Base-by-base conservation (phyloP, 2,113 vertebrate genomes). In the Montifringilla adamsi region DNA sequence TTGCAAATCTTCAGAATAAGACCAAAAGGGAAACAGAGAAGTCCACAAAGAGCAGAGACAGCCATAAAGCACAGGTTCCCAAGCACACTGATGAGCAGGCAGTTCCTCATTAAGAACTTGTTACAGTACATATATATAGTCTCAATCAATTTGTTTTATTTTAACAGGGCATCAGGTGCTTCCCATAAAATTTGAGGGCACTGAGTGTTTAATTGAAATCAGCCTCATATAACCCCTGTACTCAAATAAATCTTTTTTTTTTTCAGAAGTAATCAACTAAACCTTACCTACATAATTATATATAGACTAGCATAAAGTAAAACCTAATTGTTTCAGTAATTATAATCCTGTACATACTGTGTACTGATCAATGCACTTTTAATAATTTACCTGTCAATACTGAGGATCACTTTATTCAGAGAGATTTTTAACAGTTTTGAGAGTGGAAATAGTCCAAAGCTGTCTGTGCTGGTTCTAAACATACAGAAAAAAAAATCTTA, bases 91-190 rank as follows among this genome's bases (percentile, higher is more conserved):
- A 80, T 26, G 50, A 87, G n/a, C 79, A 88, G 59, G 43, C 72
- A 88, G 49, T 11, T 78, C 46, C 76, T 88, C 85, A 74, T 93
- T 94, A 90, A 77, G 59, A 50, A 28, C 79, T 92, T 86, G 55
- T 90, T 94, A 79, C 72, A 80, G 62, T 91, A 76, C 58, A 23
- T 37, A 87, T n/a, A 86, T 83, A 87, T 35, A 62, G 46, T 19
- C 55, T 55, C 67, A 86, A 93, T 91, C 92, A 83, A 74, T 92
- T 90, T 88, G 63, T 92, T 93, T 91, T 91, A 90, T 86, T 95
- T 78, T 90, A 86, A 53, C 20, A 50, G 68, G 37, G 43, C 63
- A 84, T 44, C 79, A 66, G 74, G 78, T 76, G 37, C 67, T 88
- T 83, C 46, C 50, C 56, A 80, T 90, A 80, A 85, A 76, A 85